These are phyloP conservation scores for Pangasianodon hypophthalmus DNA, from an alignment of 2,113 vertebrate species.

Conservation along the genomic window DNA sequence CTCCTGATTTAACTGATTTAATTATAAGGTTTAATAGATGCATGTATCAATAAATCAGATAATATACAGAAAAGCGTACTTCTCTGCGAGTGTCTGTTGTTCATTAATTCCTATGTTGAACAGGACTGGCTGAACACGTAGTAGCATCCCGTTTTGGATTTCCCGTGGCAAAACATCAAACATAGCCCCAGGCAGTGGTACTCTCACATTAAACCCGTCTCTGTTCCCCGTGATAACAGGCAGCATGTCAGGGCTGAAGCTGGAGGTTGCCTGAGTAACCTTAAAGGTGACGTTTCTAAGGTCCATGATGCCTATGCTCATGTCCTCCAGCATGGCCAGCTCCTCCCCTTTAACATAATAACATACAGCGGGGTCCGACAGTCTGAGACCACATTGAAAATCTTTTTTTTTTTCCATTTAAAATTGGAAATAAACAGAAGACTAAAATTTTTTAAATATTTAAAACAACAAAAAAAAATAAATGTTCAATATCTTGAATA, in stretches of 20 bases:
- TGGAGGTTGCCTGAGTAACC: constrained; percentile 91
- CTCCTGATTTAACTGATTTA: not conserved
- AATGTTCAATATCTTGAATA: not conserved
- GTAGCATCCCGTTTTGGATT: constrained; percentile 97
- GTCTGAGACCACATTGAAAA: not conserved
- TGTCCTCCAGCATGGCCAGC: constrained; percentile 96
- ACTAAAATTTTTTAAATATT: not conserved
- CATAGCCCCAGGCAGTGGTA: constrained; percentile 87
- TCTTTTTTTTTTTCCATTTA: not conserved
- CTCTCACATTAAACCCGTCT: constrained; percentile 93
- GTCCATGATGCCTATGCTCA: constrained; percentile 95
- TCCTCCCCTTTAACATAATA: constrained; percentile 83
- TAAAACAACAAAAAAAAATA: not conserved
- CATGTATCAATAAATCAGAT: not conserved
- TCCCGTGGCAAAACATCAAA: constrained; percentile 92
- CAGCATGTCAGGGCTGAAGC: constrained; percentile 87
- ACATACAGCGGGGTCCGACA: not conserved
- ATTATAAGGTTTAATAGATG: not conserved
- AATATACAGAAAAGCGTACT: constrained; percentile 72
- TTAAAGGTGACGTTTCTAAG: constrained; percentile 98
- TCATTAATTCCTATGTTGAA: constrained; percentile 99
- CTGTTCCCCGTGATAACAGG: constrained; percentile 97
- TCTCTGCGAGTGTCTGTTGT: constrained; percentile 97
- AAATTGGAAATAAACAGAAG: not conserved
- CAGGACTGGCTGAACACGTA: constrained; percentile 94